Percentiles rank a stretch among this genome's conserved stretches.
These are phyloP conservation scores for Lathronympha strigana DNA, from an alignment of 2,888 invertebrate genomes.

Conservation along the genomic window DNA sequence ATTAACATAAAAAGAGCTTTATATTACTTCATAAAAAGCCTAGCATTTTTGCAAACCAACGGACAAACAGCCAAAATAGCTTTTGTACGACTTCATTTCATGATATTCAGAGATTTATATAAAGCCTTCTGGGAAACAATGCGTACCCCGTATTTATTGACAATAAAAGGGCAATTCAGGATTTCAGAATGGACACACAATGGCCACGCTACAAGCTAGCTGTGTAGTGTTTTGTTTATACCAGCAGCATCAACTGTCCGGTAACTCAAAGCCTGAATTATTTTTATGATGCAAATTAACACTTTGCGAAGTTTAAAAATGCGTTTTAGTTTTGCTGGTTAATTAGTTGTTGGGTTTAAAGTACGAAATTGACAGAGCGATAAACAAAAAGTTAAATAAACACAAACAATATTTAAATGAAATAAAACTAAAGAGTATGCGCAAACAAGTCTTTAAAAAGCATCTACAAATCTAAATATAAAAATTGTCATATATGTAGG, in stretches of 20 bases:
- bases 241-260: neutral
- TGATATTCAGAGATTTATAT: constrained; percentile 45
- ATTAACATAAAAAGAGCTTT: neutral
- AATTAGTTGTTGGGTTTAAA: neutral
- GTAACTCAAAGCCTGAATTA: constrained; percentile 2
- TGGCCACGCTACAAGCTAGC: constrained; percentile 21
- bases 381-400: no score
- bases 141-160: constrained; percentile 51
- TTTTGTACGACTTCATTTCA: constrained; percentile 43
- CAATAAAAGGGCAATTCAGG: constrained; percentile 52
- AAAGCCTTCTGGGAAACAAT: constrained; percentile 51
- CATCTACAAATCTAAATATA: no score
- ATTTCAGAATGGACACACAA: constrained; percentile 35
- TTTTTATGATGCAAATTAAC: constrained; percentile 25
- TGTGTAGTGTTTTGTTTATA: constrained; percentile 36
- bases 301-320: neutral
- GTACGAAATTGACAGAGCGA: no score
- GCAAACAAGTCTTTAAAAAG: no score
- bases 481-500: no score
- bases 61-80: constrained; percentile 37
- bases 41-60: constrained; percentile 22
- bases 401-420: no score
- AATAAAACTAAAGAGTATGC: no score
- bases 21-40: neutral
- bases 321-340: neutral